phyloP scores from a whole-genome alignment of 2,888 invertebrate species.

The Thalpophila matura region DNA sequence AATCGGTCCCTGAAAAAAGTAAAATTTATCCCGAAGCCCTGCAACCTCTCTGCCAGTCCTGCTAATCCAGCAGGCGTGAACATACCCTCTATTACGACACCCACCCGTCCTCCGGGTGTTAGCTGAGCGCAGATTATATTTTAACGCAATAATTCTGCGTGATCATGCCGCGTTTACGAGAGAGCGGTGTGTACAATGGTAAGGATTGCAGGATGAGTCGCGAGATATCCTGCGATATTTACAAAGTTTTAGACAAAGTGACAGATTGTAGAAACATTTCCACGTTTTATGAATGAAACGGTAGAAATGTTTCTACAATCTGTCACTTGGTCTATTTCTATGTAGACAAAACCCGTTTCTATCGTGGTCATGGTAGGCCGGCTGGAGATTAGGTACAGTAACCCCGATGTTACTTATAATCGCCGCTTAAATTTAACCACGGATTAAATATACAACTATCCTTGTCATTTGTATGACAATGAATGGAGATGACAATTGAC shows the following conservation, averaged over 20 bases:
- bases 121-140: slow-evolving; percentile 81
- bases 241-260: background rate
- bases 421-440: no score
- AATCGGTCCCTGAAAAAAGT: no score
- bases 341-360: no score
- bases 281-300: no score
- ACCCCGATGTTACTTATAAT: background rate
- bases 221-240: slow-evolving; percentile 51
- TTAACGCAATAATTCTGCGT: slow-evolving; percentile 89
- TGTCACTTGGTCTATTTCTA: no score
- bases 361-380: no score
- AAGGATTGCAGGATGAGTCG: slow-evolving; percentile 49
- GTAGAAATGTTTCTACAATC: no score
- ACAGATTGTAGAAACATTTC: no score
- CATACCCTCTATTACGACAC: slow-evolving; percentile 18
- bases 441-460: no score
- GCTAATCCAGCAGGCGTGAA: slow-evolving; percentile 16
- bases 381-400: background rate
- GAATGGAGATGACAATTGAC: no score
- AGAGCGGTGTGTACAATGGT: slow-evolving; percentile 25
- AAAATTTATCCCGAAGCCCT: background rate
- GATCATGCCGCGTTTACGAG: slow-evolving; percentile 89
- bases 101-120: slow-evolving; percentile 10
- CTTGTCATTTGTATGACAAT: no score
- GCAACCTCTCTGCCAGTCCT: background rate